Conservation (phyloP, 2,888 invertebrate species). For the Epinotia ramella region DNA sequence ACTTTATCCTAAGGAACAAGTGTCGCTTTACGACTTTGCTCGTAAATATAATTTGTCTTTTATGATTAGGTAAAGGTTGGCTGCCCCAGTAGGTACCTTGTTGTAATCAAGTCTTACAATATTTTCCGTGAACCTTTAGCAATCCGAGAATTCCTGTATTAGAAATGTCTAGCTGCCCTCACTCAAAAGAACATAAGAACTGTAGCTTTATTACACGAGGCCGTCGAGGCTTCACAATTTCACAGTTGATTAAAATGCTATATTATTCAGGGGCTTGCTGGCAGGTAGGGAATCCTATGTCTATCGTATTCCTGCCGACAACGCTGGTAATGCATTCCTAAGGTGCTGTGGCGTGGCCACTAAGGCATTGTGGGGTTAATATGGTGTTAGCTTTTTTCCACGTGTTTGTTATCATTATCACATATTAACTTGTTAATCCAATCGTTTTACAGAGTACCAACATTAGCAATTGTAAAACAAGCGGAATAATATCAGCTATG, state of each 20-base stretch:
- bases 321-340: constrained; percentile 34
- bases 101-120: neutral
- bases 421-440: too few relatives aligned
- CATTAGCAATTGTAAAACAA: too few relatives aligned
- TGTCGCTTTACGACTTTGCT: constrained; percentile 30
- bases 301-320: constrained; percentile 31
- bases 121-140: constrained; percentile 19
- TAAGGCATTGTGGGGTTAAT: constrained; percentile 21
- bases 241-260: constrained; percentile 51
- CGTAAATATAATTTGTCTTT: constrained; percentile 26
- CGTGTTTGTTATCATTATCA: too few relatives aligned
- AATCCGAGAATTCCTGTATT: constrained; percentile 17
- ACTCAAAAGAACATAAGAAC: constrained; percentile 16
- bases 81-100: neutral
- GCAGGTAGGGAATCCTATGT: constrained; percentile 38
- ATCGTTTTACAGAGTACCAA: too few relatives aligned
- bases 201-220: constrained; percentile 31
- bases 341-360: constrained; percentile 6
- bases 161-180: constrained; percentile 1
- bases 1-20: constrained; percentile 36
- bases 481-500: too few relatives aligned
- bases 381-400: too few relatives aligned
- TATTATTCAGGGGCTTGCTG: constrained; percentile 49
- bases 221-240: constrained; percentile 43
- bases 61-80: constrained; percentile 1